Percentiles rank a stretch among this genome's conserved stretches.
phyloP scores from a whole-genome alignment of 2,113 vertebrate species.

The Bubalus kerabau region DNA sequence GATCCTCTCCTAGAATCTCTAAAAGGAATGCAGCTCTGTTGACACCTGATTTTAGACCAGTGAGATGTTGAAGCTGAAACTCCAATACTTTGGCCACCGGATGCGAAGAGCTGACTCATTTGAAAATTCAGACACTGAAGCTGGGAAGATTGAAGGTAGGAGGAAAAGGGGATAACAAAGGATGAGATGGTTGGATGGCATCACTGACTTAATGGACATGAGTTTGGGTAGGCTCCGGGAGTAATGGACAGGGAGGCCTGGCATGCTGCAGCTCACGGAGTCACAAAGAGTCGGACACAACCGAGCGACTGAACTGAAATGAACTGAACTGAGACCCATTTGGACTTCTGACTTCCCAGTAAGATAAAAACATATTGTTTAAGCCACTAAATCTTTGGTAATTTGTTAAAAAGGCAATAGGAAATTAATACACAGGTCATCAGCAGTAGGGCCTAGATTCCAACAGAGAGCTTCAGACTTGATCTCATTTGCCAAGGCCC shows the following conservation, averaged over 20 bases:
- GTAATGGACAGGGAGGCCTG: neutral
- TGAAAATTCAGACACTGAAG: neutral
- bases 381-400: neutral
- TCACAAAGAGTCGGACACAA: neutral
- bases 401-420: neutral
- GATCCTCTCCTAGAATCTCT: neutral
- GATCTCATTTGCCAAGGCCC: neutral
- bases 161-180: neutral
- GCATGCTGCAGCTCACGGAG: accelerated
- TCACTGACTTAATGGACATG: neutral
- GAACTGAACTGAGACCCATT: neutral
- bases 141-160: neutral
- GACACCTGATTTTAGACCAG: neutral
- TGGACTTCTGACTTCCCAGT: neutral
- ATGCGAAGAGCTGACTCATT: neutral
- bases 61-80: neutral
- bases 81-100: neutral
- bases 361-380: neutral
- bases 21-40: neutral
- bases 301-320: neutral
- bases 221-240: neutral
- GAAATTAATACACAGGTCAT: neutral
- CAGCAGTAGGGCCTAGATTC: neutral
- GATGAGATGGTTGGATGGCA: neutral
- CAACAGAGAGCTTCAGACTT: neutral